These are phyloP conservation scores for Oligia fasciuncula DNA, from an alignment of 2,888 invertebrate species.

Conservation along the genomic window DNA sequence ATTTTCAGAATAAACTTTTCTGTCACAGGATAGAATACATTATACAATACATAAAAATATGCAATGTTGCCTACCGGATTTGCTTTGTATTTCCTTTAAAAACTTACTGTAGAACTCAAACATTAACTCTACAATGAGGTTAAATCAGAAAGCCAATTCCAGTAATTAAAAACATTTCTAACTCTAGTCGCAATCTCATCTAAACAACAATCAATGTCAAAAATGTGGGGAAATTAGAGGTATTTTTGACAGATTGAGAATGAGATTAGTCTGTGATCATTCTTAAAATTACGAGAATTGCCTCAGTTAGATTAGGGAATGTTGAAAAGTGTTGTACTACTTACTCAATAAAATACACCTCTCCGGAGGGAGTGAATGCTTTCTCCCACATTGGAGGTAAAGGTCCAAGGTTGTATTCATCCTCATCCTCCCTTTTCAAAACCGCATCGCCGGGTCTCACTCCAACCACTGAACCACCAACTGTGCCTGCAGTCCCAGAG, in stretches of 20 bases:
- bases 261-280: too few relatives aligned
- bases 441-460: constrained; percentile 83
- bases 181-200: too few relatives aligned
- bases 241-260: too few relatives aligned
- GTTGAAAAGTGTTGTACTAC: constrained; percentile 74
- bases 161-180: too few relatives aligned
- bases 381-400: constrained; percentile 99
- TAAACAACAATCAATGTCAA: too few relatives aligned
- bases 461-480: constrained; percentile 87
- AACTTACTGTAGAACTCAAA: not conserved
- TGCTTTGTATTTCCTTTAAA: not conserved
- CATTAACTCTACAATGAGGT: not conserved
- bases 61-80: not conserved
- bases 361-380: constrained; percentile 98
- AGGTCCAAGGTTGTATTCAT: constrained; percentile 95
- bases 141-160: too few relatives aligned
- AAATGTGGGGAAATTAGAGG: too few relatives aligned
- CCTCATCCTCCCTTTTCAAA: constrained; percentile 90
- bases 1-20: not conserved
- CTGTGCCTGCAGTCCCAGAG: constrained; percentile 86
- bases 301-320: not conserved
- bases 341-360: constrained; percentile 99
- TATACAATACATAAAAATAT: not conserved
- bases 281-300: too few relatives aligned
- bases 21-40: not conserved